These are phyloP conservation scores for Hofmannophila pseudospretella DNA, from an alignment of 2,888 invertebrate genomes.

Conservation along the genomic window DNA sequence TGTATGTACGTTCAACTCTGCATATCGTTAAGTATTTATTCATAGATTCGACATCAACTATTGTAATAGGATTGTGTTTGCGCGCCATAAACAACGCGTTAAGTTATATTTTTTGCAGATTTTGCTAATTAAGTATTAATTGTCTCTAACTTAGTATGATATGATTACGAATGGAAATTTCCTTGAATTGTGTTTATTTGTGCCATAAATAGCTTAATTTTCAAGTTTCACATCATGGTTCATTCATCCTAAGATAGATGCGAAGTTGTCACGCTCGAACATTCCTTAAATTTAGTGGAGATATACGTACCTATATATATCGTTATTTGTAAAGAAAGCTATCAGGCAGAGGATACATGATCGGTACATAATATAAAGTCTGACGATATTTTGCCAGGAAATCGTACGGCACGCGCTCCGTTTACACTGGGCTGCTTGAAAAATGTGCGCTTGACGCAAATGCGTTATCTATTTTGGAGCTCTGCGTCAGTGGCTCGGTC, in stretches of 20 bases:
- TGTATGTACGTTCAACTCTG: no score
- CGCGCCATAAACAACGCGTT: no score
- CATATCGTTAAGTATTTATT: no score
- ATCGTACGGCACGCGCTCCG: slow-evolving; percentile 59
- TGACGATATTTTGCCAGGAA: slow-evolving; percentile 66
- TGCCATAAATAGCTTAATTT: neutral
- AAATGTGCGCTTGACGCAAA: slow-evolving; percentile 76
- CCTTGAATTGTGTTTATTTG: no score
- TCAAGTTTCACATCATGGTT: neutral
- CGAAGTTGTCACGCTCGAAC: slow-evolving; percentile 5
- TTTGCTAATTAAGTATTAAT: no score
- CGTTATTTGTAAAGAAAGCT: slow-evolving; percentile 35
- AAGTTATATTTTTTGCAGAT: no score
- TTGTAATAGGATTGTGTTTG: no score
- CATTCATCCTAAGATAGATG: neutral
- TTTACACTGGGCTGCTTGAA: slow-evolving; percentile 61
- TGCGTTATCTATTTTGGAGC: slow-evolving; percentile 76
- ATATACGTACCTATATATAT: neutral
- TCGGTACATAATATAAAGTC: slow-evolving; percentile 41
- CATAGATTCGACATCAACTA: no score
- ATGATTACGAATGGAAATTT: no score
- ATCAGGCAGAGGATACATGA: slow-evolving; percentile 49
- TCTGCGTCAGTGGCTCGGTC: slow-evolving; percentile 65
- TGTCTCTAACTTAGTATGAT: no score
- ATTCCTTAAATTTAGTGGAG: slow-evolving; percentile 21